Evolutionary conservation across 2,888 invertebrate species (phyloP).

Genomic region (Polymixis flavicincta): DNA sequence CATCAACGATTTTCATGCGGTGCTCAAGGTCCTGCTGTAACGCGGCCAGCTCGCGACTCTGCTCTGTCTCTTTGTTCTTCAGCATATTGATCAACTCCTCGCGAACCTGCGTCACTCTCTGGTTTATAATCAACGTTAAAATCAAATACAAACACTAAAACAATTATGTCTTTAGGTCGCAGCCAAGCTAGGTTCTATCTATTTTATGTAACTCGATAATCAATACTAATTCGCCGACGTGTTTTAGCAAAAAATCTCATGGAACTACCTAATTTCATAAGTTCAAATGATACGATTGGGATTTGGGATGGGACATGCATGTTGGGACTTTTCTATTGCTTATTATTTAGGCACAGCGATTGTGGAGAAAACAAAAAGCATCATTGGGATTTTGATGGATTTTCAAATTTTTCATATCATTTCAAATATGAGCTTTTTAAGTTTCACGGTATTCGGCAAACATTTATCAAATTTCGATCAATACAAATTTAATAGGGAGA

Average conservation of each 20-base stretch:
- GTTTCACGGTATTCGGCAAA: background rate
- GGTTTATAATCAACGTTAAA: constrained; percentile 37
- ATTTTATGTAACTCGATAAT: background rate
- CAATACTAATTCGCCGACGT: background rate
- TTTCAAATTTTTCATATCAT: background rate
- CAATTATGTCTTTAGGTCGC: background rate
- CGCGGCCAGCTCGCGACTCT: constrained; percentile 85
- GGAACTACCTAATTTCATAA: background rate
- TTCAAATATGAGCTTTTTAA: background rate
- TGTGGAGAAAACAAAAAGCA: background rate
- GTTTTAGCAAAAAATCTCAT: background rate
- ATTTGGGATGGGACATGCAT: background rate
- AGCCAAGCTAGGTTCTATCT: background rate
- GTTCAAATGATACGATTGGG: background rate
- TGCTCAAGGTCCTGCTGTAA: constrained; percentile 86
- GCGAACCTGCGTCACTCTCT: constrained; percentile 83
- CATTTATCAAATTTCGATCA: background rate
- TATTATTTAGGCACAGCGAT: background rate
- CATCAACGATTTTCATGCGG: constrained; percentile 88
- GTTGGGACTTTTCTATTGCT: background rate
- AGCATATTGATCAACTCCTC: constrained; percentile 91
- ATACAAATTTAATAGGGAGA: too few species aligned
- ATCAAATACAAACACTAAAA: background rate
- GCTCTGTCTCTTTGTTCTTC: constrained; percentile 90
- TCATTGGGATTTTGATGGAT: background rate